Base-by-base conservation (phyloP, 2,888 invertebrate genomes). In the Adelphocoris suturalis region DNA sequence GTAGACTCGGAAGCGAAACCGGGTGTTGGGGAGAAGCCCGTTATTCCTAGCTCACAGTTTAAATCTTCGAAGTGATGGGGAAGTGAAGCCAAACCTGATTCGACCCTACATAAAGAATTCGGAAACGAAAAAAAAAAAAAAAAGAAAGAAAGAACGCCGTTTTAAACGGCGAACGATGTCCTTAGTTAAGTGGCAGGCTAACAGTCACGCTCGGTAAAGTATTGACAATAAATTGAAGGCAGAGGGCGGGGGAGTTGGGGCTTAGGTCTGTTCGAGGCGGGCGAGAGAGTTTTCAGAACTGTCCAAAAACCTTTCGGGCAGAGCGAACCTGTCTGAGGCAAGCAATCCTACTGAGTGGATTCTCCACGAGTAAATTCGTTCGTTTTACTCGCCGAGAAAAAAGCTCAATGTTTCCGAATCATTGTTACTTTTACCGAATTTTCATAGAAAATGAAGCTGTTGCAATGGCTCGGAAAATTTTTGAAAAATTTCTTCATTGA, bases 161-260 rank as follows among this genome's bases (percentile, higher is more conserved):
- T 78, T 78, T 78, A 37, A 78, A 78, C 37, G 47, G 78, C 46
- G 19, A 46, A 47, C 78, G 47, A 78, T 47, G 78, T 78, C 46
- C 46, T 37, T 14, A 78, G 78, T 75, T 75, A 75, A 75, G 28
- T 78, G 46, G 78, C 37, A 76, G 76, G 76, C 28, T 28, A 76
- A 76, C 76, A 78, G 78, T 78, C 78, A 78, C 78, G 78, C 78
- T 78, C 78, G 46, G 78, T 46, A 46, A 46, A 78, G 78, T 78
- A 78, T 78, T 47, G 78, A 78, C 78, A 47, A 78, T 78, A 78
- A 78, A 78, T 78, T 78, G 78, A 68, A 27, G 68, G 19, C 68
- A 12, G 27, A 27, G 12, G 68, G n/a, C 68, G 5, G 27, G 68
- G 68, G 68, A 23, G 68, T 37, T 7, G 16, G 19, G 68, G 68